Conservation (phyloP, 2,888 invertebrate genomes). For the Clitarchus hookeri region DNA sequence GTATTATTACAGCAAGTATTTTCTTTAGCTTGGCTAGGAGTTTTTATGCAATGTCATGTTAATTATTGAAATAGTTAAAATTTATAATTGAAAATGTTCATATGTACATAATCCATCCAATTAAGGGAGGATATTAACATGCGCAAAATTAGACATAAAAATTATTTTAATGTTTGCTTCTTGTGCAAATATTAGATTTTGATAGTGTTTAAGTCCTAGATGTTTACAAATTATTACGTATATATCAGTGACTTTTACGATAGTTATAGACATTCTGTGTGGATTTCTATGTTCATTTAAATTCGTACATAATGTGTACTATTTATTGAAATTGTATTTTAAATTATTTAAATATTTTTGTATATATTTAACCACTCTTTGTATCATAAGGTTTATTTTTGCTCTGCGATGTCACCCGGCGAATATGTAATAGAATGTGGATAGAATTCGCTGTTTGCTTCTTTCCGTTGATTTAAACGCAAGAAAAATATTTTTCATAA, state of each 20-base stretch:
- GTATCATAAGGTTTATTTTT: not conserved
- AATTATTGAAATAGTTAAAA: too few relatives aligned
- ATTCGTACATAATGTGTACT: not conserved
- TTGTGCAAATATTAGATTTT: not conserved
- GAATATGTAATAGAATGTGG: not conserved
- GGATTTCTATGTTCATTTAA: too few relatives aligned
- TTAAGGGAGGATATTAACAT: not conserved
- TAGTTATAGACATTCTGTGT: too few relatives aligned
- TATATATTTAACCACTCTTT: not conserved
- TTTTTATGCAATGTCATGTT: too few relatives aligned
- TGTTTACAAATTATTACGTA: not conserved
- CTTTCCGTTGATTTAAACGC: not conserved
- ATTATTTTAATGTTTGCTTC: not conserved
- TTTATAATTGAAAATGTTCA: too few relatives aligned
- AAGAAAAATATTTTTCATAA: not conserved
- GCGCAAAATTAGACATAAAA: not conserved
- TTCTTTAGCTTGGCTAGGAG: too few relatives aligned
- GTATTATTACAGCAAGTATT: too few relatives aligned
- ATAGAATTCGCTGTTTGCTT: not conserved
- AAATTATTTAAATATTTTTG: not conserved
- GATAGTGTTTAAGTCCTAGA: constrained; percentile 4
- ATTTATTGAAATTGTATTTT: not conserved
- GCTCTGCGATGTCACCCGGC: not conserved
- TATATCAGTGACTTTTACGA: not conserved
- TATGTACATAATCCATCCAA: not conserved